A percentile compares a stretch with the other conserved stretches of the same genome.
Conservation (phyloP, 2,888 invertebrate genomes). For the Colletes collaris region DNA sequence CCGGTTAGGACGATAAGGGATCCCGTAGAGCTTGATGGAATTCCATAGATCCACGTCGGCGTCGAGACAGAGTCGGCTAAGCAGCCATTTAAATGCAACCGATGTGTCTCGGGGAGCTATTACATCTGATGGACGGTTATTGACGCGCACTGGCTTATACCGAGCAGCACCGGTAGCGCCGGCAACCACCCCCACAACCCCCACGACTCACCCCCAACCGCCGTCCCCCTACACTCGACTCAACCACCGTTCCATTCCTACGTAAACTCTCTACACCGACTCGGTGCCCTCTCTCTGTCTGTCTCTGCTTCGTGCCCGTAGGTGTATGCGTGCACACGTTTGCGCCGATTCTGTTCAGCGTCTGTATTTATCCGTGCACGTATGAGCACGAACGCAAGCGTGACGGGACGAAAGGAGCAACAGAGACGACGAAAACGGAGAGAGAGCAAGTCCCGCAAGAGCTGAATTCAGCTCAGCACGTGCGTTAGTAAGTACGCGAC, state of each 20-base stretch:
- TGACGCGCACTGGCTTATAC: constrained; percentile 83
- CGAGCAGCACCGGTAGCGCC: constrained; percentile 74
- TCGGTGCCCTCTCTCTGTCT: constrained; percentile 8
- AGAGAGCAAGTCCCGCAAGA: constrained; percentile 57
- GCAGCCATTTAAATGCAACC: constrained; percentile 84
- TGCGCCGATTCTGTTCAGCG: constrained; percentile 19
- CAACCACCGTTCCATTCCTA: constrained; percentile 52
- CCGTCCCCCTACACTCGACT: constrained; percentile 45
- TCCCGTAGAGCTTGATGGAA: constrained; percentile 83
- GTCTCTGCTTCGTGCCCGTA: background rate
- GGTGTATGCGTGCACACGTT: background rate
- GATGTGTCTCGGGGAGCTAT: constrained; percentile 83
- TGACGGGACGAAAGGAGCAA: constrained; percentile 17
- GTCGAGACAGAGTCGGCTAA: constrained; percentile 83
- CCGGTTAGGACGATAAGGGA: constrained; percentile 82
- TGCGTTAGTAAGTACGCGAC: constrained; percentile 32
- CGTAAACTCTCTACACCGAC: constrained; percentile 52
- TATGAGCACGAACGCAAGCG: constrained; percentile 26
- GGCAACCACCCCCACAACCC: constrained; percentile 40
- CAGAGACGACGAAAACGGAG: constrained; percentile 16
- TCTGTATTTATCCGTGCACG: constrained; percentile 28
- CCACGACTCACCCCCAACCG: constrained; percentile 33
- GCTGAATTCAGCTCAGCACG: constrained; percentile 68
- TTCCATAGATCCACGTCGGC: constrained; percentile 83
- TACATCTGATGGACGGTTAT: constrained; percentile 84